Base-by-base conservation (phyloP, 2,113 vertebrate genomes). In the Acinonyx jubatus region DNA sequence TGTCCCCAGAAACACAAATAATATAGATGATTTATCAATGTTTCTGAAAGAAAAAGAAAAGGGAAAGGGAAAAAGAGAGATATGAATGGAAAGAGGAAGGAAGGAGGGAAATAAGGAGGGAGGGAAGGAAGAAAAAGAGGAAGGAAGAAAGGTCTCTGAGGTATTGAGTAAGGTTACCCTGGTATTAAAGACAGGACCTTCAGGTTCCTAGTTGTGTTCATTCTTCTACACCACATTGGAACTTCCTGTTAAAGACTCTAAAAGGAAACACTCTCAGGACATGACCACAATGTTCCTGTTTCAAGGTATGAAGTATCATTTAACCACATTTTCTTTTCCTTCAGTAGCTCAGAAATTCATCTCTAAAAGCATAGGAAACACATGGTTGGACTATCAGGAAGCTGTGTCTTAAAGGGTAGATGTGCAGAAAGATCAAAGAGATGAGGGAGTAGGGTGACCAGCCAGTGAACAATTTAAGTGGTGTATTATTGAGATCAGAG, bases 181-280 rank as follows among this genome's bases (percentile, higher is more conserved):
- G 4, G 3, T 68, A 92, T 79, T 92, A 89, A 45, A 86, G 41
- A 89, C 14, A 95, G 41, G 78, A 82, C 15, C 52, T 76, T 33
- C 14, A 13, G 27, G 13, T 48, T 83, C 52, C 61, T 61, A 52
- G 45, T 18, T 61, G 6, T 85, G 50, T 31, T 76, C 31, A 29
- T 76, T 61, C 21, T 33, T 76, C 33, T 86, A 25, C 15, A 57
- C 76, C 66, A 66, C 29, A 38, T 3, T 73, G 73, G 79, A 81
- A 89, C 18, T 66, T 85, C 93, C 81, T 66, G 5, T 78, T 91
- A 91, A 96, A 81, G 48, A 78, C 50, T 82, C 36, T 83, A 74
- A 94, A 85, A 91, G n/a, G 27, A 82, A 94, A 63, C 21, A 52
- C 63, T 88, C 19, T 45, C 79, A n/a, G 71, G 50, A 68, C 78